These are phyloP conservation scores for Delia radicum DNA, from an alignment of 1,140 invertebrate species.

Conservation along the genomic window DNA sequence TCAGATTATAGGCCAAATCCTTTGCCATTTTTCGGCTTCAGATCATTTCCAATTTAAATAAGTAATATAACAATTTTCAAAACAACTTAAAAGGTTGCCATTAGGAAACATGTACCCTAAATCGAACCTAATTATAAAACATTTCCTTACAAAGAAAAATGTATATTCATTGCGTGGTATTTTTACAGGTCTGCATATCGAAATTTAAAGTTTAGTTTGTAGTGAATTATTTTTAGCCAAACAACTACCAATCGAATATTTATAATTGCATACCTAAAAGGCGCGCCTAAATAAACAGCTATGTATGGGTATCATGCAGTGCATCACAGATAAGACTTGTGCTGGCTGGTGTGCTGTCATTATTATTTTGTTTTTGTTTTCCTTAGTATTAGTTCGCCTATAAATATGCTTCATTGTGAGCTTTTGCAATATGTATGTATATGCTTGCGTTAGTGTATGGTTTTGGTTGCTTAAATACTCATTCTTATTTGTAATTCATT, in stretches of 20 bases:
- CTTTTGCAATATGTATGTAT: not conserved
- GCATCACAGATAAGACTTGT: not conserved
- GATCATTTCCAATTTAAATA: too few relatives aligned
- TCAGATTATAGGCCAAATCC: too few relatives aligned
- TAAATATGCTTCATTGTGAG: not conserved
- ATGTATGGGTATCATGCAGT: too few relatives aligned
- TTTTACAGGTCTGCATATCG: not conserved
- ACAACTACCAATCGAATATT: not conserved
- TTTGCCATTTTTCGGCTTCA: too few relatives aligned
- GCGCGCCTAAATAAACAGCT: not conserved
- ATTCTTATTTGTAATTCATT: not conserved
- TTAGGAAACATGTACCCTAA: too few relatives aligned
- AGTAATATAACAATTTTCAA: too few relatives aligned
- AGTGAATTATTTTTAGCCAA: not conserved
- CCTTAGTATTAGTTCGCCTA: not conserved
- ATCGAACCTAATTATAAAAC: too few relatives aligned
- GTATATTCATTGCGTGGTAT: not conserved
- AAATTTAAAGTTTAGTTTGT: too few relatives aligned
- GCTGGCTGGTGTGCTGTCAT: not conserved
- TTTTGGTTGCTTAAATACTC: not conserved
- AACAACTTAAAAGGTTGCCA: too few relatives aligned
- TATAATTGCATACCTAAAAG: not conserved
- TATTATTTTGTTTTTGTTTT: not conserved
- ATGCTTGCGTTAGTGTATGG: not conserved
- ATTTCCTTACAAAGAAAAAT: too few relatives aligned